Base-by-base conservation (phyloP, 37 sponge, comb jelly and placozoan species). In the Crambe crambe region DNA sequence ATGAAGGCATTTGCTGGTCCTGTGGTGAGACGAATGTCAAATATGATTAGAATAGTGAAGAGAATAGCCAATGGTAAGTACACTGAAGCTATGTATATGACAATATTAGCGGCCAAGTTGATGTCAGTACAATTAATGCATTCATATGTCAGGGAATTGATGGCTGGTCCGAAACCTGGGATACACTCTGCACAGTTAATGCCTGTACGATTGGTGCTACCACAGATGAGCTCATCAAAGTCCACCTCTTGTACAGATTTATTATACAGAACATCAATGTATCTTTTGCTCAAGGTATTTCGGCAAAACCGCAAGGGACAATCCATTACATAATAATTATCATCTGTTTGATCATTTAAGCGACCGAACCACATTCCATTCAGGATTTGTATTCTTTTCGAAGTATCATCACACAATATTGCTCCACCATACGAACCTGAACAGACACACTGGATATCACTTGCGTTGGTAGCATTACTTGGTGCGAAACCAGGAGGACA, bases 1-100 rank as follows among this genome's bases (percentile, higher is more conserved):
- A 89, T 83, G 80, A 89, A 89, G 12, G 89, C 73, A 66, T 83
- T 83, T 0, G 78, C 72, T 17, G 89, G 84, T 40, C 84, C 89
- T 37, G 56, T 79, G 57, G 83, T 72, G 37, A 89, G 78, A 4
- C 72, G 70, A 43, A 89, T 77, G 74, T 89, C 70, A 37, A 89
- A 89, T 0, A 83, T 22, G 21, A 89, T 83, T 61, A 89, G 73
- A 22, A 72, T 35, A 5, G 69, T 29, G 79, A 89, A 78, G 10
- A 89, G 31, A 1, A 83, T 0, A 18, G 58, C 35, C 3, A 83
- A 20, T 9, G 89, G 89, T 29, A 74, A 32, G 38, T 77, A 73
- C 3, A 76, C 63, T 0, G 69, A 29, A 27, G 76, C 22, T 20
- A 89, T 25, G 36, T 84, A 84, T 15, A 60, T 58, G 72, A 30